Conservation (phyloP, 2,113 vertebrate species). For the Pedetes capensis region DNA sequence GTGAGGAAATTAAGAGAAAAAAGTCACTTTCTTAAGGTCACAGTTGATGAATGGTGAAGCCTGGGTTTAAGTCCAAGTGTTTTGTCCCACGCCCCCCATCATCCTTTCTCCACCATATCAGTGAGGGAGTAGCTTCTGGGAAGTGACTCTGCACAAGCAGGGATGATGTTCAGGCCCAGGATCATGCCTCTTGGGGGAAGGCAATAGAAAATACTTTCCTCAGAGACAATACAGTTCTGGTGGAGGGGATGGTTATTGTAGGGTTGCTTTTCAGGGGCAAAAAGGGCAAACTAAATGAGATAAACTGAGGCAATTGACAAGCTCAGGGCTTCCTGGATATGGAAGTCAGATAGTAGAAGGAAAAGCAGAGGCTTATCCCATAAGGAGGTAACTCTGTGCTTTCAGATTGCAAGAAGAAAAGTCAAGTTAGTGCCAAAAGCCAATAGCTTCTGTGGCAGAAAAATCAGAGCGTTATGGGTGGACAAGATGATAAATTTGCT, state of each 20-base stretch:
- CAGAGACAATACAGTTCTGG: background rate
- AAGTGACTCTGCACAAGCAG: background rate
- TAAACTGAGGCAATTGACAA: background rate
- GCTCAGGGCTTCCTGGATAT: background rate
- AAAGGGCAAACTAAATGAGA: background rate
- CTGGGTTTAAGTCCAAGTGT: background rate
- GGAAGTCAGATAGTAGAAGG: background rate
- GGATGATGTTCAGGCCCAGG: background rate
- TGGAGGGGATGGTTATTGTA: background rate
- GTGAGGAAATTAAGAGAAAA: background rate
- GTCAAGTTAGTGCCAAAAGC: background rate
- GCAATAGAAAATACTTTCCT: background rate
- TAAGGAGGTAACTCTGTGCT: background rate
- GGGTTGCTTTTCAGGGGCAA: background rate
- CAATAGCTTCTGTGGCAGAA: background rate
- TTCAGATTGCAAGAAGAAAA: background rate
- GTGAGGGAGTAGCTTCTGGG: background rate
- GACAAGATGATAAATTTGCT: background rate
- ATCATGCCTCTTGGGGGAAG: background rate
- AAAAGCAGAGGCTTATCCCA: background rate
- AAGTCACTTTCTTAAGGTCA: background rate
- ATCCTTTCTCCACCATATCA: background rate
- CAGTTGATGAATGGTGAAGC: background rate
- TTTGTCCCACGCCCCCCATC: background rate
- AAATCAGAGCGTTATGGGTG: fast-evolving